These are phyloP conservation scores for Mirza zaza DNA, from an alignment of 2,113 vertebrate species.

Conservation along the genomic window DNA sequence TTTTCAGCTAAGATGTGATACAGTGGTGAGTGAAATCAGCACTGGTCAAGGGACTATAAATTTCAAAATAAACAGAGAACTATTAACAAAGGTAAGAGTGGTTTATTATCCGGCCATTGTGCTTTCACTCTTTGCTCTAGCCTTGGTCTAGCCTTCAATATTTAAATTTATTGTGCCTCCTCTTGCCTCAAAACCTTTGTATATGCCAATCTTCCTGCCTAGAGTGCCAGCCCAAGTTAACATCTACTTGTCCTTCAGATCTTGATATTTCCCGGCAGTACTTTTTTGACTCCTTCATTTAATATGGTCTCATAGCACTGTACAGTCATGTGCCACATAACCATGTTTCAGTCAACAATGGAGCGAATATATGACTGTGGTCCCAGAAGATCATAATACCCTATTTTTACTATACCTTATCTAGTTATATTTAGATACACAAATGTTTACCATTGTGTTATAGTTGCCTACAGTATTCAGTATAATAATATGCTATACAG, in stretches of 20 bases:
- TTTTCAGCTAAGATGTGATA: slow-evolving; percentile 89
- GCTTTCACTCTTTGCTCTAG: not conserved
- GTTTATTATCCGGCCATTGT: not conserved
- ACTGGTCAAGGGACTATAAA: slow-evolving; percentile 86
- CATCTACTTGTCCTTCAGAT: not conserved
- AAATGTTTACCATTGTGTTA: not conserved
- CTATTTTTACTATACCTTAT: not conserved
- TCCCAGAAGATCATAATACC: not conserved
- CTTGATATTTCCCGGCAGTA: not conserved
- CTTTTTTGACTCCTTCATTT: not conserved
- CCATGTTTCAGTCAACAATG: not conserved
- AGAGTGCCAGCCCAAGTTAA: not conserved
- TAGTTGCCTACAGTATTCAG: not conserved
- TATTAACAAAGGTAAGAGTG: slow-evolving; percentile 91
- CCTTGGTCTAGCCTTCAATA: not conserved
- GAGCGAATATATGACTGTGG: too few relatives aligned
- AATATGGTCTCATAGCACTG: not conserved
- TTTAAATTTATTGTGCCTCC: not conserved
- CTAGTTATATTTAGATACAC: not conserved
- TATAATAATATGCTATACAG: not conserved
- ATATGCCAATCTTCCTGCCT: not conserved
- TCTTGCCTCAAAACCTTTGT: not conserved
- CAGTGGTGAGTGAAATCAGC: slow-evolving; percentile 89
- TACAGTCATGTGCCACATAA: not conserved
- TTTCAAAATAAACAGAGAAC: slow-evolving; percentile 91